These are phyloP conservation scores for Gambusia holbrooki DNA, from an alignment of 2,113 vertebrate species.

Conservation along the genomic window DNA sequence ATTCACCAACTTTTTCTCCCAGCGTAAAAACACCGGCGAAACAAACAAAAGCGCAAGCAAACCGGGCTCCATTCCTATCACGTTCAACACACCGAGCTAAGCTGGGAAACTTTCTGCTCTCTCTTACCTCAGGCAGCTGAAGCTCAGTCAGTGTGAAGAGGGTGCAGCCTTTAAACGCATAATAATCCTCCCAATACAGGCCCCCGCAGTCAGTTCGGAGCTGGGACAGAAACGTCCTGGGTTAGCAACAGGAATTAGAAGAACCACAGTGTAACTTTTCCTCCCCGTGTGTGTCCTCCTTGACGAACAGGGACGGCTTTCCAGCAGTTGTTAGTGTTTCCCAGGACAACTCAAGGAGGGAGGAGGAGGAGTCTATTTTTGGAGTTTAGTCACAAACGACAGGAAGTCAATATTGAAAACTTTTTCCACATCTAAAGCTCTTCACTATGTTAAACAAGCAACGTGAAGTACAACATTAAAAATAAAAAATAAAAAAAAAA, in stretches of 20 bases:
- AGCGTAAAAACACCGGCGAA: not conserved
- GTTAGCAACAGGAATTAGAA: not conserved
- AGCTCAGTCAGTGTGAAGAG: conserved; percentile 44
- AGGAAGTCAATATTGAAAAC: not conserved
- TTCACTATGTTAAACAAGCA: not conserved
- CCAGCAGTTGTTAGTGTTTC: conserved; percentile 74
- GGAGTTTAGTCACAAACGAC: not conserved
- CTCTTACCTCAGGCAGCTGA: conserved; percentile 70
- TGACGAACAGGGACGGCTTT: conserved; percentile 2
- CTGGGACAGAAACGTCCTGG: conserved; percentile 2
- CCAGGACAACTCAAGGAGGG: conserved; percentile 70
- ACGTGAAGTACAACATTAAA: not conserved
- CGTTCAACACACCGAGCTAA: not conserved
- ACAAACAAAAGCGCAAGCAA: not conserved
- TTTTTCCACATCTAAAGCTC: not conserved
- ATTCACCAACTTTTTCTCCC: conserved; percentile 17
- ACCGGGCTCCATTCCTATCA: not conserved
- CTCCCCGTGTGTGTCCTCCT: not conserved
- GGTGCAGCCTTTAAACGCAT: conserved; percentile 51
- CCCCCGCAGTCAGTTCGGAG: not conserved
- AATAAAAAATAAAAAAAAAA: no score
- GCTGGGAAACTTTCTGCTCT: conserved; percentile 22
- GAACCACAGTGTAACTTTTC: not conserved
- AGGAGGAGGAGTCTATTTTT: conserved; percentile 37
- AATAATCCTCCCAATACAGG: conserved; percentile 47